Percentiles rank a stretch among this genome's conserved stretches.
phyloP scores from a whole-genome alignment of 30 jellyfish, hydroid and myxozoan genomes.

The Chrysaora quinquecirrha region DNA sequence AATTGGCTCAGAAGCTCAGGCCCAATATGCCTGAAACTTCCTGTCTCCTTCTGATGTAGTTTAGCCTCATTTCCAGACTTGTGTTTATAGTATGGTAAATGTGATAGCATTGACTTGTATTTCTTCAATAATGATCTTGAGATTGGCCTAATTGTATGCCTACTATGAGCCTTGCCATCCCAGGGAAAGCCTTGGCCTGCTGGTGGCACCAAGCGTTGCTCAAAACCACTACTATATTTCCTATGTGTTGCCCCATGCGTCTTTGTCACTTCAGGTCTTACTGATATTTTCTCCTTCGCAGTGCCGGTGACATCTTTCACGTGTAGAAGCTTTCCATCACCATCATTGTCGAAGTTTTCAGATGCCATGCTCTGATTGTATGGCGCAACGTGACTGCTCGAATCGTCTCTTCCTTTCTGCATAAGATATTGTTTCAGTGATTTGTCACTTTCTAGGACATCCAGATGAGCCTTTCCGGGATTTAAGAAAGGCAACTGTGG shows the following conservation, averaged over 20 bases:
- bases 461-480: slow-evolving; percentile 77
- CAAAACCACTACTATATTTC: not conserved
- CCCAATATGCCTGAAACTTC: slow-evolving; percentile 48
- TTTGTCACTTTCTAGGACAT: slow-evolving; percentile 60
- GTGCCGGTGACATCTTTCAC: slow-evolving; percentile 54
- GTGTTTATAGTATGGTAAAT: slow-evolving; percentile 3
- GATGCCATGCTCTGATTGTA: not conserved
- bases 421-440: slow-evolving; percentile 53
- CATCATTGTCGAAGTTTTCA: slow-evolving; percentile 40
- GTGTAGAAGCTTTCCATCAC: slow-evolving; percentile 43
- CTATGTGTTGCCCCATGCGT: not conserved
- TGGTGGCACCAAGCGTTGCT: slow-evolving; percentile 52
- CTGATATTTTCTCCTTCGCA: not conserved
- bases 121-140: slow-evolving; percentile 39
- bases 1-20: slow-evolving; percentile 52
- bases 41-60: slow-evolving; percentile 16
- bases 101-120: slow-evolving; percentile 16
- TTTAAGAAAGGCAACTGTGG: slow-evolving; percentile 71
- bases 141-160: slow-evolving; percentile 52
- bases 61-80: not conserved
- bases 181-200: slow-evolving; percentile 67
- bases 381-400: no score
- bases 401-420: slow-evolving; percentile 40
- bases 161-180: not conserved
- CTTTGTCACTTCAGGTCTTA: not conserved